Conservation (phyloP, 1,140 invertebrate species). For the Dendrolimus kikuchii region DNA sequence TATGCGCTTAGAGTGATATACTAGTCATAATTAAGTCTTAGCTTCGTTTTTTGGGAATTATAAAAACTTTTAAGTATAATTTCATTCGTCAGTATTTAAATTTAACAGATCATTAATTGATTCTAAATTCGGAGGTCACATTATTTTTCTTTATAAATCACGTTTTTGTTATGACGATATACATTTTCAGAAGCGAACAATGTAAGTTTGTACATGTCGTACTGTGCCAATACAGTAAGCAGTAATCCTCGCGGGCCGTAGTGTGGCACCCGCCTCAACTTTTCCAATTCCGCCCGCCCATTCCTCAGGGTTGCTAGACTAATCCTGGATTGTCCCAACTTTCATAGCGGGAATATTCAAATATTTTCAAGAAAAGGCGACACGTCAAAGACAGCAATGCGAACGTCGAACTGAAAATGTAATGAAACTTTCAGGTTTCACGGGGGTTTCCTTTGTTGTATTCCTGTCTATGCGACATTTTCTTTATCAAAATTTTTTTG, state of each 20-base stretch:
- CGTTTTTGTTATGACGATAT: too few relatives aligned
- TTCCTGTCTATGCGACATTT: too few relatives aligned
- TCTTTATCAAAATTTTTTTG: too few relatives aligned
- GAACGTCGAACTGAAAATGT: background rate
- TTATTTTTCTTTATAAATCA: too few relatives aligned
- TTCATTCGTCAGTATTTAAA: too few relatives aligned
- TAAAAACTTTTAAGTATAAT: too few relatives aligned
- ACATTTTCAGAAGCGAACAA: conserved; percentile 8
- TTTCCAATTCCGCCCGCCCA: conserved; percentile 36
- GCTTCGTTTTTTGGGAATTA: too few relatives aligned
- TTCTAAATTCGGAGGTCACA: conserved; percentile 3
- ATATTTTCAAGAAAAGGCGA: background rate
- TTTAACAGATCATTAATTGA: too few relatives aligned
- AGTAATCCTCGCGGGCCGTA: conserved; percentile 25
- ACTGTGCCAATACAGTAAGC: conserved; percentile 22
- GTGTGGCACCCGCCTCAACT: conserved; percentile 23
- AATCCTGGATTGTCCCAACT: conserved; percentile 35
- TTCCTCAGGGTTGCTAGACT: conserved; percentile 31
- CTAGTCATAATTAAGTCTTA: too few relatives aligned
- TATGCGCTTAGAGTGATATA: too few relatives aligned
- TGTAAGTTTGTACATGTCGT: conserved; percentile 25
- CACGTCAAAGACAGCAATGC: too few relatives aligned
- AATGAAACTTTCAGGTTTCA: background rate
- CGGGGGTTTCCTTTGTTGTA: background rate
- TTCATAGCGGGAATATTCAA: conserved; percentile 30